These are phyloP conservation scores for Crotalus helleri DNA, from an alignment of 2,113 vertebrate genomes.

Conservation along the genomic window DNA sequence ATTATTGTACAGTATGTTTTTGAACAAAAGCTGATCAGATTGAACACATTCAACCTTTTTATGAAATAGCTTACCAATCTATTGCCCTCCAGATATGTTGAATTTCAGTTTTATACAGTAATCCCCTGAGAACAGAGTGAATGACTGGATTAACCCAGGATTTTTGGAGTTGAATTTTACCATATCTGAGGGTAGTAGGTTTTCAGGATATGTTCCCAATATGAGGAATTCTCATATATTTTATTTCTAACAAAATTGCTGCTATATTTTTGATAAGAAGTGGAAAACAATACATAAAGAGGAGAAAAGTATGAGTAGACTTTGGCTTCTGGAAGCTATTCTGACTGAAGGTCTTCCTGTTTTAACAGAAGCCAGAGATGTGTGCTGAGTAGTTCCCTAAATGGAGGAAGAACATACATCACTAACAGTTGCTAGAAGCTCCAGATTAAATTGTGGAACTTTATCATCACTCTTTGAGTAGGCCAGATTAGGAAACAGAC, in stretches of 20 bases:
- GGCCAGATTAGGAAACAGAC: not conserved
- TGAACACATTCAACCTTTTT: not conserved
- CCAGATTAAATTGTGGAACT: not conserved
- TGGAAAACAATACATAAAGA: not conserved
- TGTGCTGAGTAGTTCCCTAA: not conserved
- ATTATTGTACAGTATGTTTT: constrained; percentile 13
- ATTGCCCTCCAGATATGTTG: not conserved
- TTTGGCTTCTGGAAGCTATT: not conserved
- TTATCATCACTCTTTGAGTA: not conserved
- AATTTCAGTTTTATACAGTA: not conserved
- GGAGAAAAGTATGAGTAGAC: not conserved
- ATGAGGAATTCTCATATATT: constrained; percentile 2
- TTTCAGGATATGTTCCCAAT: not conserved
- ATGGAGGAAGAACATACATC: not conserved
- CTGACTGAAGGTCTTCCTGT: not conserved
- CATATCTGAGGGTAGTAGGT: not conserved
- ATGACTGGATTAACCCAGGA: not conserved
- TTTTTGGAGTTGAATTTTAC: not conserved
- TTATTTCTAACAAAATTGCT: not conserved
- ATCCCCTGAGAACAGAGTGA: not conserved
- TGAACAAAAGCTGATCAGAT: constrained; percentile 6
- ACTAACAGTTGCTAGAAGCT: not conserved
- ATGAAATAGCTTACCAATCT: not conserved
- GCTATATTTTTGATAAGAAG: not conserved
- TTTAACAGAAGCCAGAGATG: not conserved